A percentile compares a stretch with the other conserved stretches of the same genome.
These are phyloP conservation scores for Alloplasta piceator DNA, from an alignment of 2,888 invertebrate species.

Conservation along the genomic window DNA sequence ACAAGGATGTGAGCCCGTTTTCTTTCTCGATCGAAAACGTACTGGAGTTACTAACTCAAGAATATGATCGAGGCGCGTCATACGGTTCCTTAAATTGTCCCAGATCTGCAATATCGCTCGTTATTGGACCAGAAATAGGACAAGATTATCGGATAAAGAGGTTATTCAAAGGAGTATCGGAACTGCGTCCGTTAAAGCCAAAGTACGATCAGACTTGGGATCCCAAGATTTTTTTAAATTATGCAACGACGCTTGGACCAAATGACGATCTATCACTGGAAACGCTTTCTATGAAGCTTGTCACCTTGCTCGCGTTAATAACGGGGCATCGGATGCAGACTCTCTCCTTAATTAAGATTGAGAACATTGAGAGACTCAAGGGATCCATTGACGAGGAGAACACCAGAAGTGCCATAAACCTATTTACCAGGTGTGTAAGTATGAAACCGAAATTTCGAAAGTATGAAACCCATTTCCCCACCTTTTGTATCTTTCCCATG, in stretches of 20 bases:
- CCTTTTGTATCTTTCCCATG: no score
- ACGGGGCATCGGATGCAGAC: constrained; percentile 15
- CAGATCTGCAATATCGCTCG: not conserved
- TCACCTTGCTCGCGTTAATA: not conserved
- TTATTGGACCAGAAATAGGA: not conserved
- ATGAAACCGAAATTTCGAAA: no score
- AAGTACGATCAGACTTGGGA: constrained; percentile 8
- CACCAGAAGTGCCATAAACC: no score
- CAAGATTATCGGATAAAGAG: not conserved
- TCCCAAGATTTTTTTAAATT: not conserved
- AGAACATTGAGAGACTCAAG: no score
- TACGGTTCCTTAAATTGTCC: not conserved
- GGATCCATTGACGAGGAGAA: no score
- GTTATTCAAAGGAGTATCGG: not conserved
- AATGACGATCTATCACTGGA: not conserved
- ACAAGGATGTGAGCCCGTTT: no score
- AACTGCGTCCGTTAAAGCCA: not conserved
- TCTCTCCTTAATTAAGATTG: no score
- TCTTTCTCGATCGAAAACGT: not conserved
- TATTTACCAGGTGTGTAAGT: no score
- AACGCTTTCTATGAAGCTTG: not conserved
- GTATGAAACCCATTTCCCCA: no score
- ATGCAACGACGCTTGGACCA: no score
- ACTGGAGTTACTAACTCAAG: not conserved
- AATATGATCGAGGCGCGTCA: not conserved